Percentiles rank a stretch among this genome's conserved stretches.
Conservation (phyloP, 2,797 vertebrate genomes). For the Enteromius afrohamiltoni region DNA sequence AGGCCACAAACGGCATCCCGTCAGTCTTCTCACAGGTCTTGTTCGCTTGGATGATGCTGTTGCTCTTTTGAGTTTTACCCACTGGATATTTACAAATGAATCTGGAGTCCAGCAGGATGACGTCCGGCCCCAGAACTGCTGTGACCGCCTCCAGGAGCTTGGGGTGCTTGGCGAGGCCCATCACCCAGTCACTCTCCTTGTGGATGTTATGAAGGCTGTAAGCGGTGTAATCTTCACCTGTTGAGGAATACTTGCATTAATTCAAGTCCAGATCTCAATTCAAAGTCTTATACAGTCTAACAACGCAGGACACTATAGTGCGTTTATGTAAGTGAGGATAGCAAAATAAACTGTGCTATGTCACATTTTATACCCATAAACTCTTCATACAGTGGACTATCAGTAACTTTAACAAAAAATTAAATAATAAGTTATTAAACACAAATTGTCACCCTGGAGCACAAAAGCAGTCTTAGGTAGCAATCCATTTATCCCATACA, state of each 20-base stretch:
- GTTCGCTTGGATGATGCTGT: background rate
- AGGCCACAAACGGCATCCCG: conserved; percentile 78
- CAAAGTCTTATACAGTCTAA: background rate
- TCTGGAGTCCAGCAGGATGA: conserved; percentile 81
- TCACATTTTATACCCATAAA: too few species aligned
- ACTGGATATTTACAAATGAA: conserved; percentile 85
- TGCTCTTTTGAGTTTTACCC: conserved; percentile 7
- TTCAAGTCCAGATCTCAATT: background rate
- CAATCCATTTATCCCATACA: too few species aligned
- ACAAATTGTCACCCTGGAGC: background rate
- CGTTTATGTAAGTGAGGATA: too few species aligned
- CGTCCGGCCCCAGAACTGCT: conserved; percentile 74
- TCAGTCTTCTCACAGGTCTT: conserved; percentile 20
- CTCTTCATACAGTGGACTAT: too few species aligned
- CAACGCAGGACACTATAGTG: too few species aligned
- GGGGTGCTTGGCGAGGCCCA: conserved; percentile 73
- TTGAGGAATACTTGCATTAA: background rate
- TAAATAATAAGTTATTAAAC: too few species aligned
- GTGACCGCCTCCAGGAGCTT: conserved; percentile 67
- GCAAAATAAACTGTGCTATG: too few species aligned
- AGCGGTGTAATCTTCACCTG: conserved; percentile 77
- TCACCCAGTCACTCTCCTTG: conserved; percentile 77
- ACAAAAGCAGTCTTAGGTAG: background rate
- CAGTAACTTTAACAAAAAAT: too few species aligned
- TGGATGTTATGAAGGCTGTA: conserved; percentile 84